Percentiles rank a stretch among this genome's conserved stretches.
Evolutionary conservation across 1,140 invertebrate genomes (phyloP).

Genomic region (Chironomus striatipennis): DNA sequence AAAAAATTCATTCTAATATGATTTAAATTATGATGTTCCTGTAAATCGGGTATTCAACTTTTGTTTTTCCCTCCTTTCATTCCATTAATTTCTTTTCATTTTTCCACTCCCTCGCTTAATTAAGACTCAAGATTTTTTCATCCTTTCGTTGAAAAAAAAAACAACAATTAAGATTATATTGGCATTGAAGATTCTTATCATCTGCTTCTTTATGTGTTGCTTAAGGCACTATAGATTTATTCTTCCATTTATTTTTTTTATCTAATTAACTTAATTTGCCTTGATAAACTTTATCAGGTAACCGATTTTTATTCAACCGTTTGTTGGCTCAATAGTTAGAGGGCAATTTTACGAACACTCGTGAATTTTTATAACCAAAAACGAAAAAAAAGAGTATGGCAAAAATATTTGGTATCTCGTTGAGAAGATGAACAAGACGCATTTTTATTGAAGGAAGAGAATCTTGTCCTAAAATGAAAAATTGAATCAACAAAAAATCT

Average conservation of each 20-base stretch:
- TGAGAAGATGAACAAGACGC: too few relatives aligned
- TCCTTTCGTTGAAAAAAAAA: background rate
- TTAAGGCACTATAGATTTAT: conserved; percentile 15
- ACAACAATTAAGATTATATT: conserved; percentile 23
- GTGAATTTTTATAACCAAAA: conserved; percentile 9
- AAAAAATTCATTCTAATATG: too few relatives aligned
- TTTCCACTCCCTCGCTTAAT: conserved; percentile 11
- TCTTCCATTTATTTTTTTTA: conserved; percentile 16
- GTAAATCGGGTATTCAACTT: too few relatives aligned
- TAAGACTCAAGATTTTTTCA: background rate
- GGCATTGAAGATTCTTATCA: conserved; percentile 19
- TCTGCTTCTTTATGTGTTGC: background rate
- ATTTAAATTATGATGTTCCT: too few relatives aligned
- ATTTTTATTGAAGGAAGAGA: too few relatives aligned
- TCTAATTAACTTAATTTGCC: conserved; percentile 20
- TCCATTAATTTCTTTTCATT: background rate
- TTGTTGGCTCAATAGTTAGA: background rate
- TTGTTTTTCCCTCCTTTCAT: background rate
- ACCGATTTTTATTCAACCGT: background rate
- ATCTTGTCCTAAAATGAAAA: too few relatives aligned
- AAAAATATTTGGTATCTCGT: too few relatives aligned
- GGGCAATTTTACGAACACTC: background rate
- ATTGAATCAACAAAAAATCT: too few relatives aligned
- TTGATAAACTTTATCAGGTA: conserved; percentile 21
- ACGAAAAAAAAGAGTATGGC: background rate